Evolutionary conservation across 2,888 invertebrate species (phyloP), one percentile per base, ranked within the genome.

Genomic region (Pristionchus japonicus): DNA sequence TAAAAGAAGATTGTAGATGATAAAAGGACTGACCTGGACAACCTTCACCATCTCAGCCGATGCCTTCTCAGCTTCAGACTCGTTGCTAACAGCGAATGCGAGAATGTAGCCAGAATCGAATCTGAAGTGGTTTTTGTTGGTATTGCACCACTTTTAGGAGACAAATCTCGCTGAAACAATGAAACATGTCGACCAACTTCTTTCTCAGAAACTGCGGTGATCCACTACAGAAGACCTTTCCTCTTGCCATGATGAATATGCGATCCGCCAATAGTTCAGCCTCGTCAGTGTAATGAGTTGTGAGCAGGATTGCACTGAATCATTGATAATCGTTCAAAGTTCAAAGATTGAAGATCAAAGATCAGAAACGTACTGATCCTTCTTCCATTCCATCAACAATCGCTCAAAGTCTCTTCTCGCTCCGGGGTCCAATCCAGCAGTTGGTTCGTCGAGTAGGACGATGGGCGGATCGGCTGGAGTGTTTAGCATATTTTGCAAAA

Each of bases 261-360:
- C 92, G 90, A 85, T 93, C 93, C 4, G 93, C 93, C 23, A 94
- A 90, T 15, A 89, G 82, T 88, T 94, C 94, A 0, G 94, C 94
- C 89, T 94, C 94, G 85, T 94, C 93, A 93, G 94, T 94, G 88
- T 93, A 94, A 87, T 93, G 93, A 6, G 93, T 93, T 4, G 93
- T 93, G 52, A 93, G 88, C 17, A 93, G 90, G 47, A 93, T 91
- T 0, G 93, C 91, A 52, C 92, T 89, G 77, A n/a, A 82, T n/a
- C n/a, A n/a, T n/a, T n/a, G n/a, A 17, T 52, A 52, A 17, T 43
- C 6, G 6, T 3, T 27, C 1, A 47, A 77, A 77, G 23, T 23
- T 37, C 1, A 27, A 49, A n/a, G 17, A n/a, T 49, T 17, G n/a
- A n/a, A 31, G 27, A 34, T 80, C 15, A 34, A 70, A 37, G 70